Conservation (phyloP, 2,888 invertebrate genomes). For the Troides aeacus region DNA sequence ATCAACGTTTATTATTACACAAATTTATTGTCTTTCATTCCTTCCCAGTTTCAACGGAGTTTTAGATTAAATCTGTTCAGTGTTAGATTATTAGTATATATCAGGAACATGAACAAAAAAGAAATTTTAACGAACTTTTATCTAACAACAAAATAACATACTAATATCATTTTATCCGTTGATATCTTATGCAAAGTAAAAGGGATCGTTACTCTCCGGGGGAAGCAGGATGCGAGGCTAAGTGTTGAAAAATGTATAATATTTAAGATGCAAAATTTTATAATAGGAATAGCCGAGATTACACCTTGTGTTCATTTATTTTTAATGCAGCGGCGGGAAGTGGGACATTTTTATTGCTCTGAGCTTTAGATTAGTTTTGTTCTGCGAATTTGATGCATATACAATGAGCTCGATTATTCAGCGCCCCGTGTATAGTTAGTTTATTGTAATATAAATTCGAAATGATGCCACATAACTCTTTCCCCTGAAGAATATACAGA, state of each 20-base stretch:
- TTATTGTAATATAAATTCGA: slow-evolving; percentile 65
- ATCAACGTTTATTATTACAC: slow-evolving; percentile 70
- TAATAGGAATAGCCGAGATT: slow-evolving; percentile 76
- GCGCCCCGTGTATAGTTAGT: slow-evolving; percentile 62
- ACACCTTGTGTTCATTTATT: slow-evolving; percentile 76
- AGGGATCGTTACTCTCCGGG: slow-evolving; percentile 55
- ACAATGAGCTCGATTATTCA: slow-evolving; percentile 77
- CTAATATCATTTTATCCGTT: slow-evolving; percentile 39
- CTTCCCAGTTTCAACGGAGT: slow-evolving; percentile 39
- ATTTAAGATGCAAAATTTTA: slow-evolving; percentile 74
- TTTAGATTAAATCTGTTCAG: slow-evolving; percentile 34
- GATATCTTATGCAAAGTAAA: slow-evolving; percentile 59
- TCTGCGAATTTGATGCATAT: slow-evolving; percentile 78
- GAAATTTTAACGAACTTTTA: neutral
- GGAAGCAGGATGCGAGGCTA: slow-evolving; percentile 48
- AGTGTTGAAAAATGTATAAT: slow-evolving; percentile 71
- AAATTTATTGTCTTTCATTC: slow-evolving; percentile 63
- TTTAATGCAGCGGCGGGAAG: slow-evolving; percentile 68
- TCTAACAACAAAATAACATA: slow-evolving; percentile 20
- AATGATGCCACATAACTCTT: slow-evolving; percentile 53
- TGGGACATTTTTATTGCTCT: slow-evolving; percentile 77
- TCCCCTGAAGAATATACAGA: slow-evolving; percentile 24
- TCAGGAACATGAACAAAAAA: neutral
- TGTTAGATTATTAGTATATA: slow-evolving; percentile 9
- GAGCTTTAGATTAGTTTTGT: slow-evolving; percentile 77